Percentiles rank a stretch among this genome's conserved stretches.
phyloP scores from a whole-genome alignment of 2,888 invertebrate genomes.

The Caradrina clavipalpis region DNA sequence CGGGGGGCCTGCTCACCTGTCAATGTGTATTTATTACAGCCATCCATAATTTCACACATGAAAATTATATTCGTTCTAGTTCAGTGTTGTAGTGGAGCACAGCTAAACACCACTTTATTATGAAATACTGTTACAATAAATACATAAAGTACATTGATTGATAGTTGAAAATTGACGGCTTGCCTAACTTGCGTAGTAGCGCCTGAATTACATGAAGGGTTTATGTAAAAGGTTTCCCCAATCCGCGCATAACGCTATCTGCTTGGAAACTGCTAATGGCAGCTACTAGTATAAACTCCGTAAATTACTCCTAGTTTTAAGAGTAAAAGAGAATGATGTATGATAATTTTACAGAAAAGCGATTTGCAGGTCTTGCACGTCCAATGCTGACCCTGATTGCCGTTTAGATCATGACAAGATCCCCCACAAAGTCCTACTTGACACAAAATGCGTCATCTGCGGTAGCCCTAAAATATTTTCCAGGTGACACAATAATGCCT shows the following conservation, averaged over 20 bases:
- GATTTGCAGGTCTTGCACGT: conserved; percentile 9
- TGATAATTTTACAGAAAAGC: background rate
- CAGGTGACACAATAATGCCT: conserved; percentile 42
- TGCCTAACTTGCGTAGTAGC: background rate
- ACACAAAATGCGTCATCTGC: conserved; percentile 18
- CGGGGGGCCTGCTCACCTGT: conserved; percentile 1
- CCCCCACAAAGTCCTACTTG: background rate
- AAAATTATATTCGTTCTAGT: conserved; percentile 15
- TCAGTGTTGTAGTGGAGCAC: conserved; percentile 22
- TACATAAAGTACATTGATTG: conserved; percentile 3
- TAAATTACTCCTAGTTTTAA: background rate
- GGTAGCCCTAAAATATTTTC: conserved; percentile 35
- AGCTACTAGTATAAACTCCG: no score
- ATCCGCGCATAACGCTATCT: no score
- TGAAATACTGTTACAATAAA: conserved; percentile 15
- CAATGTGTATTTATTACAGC: background rate
- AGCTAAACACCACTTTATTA: background rate
- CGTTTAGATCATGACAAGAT: conserved; percentile 25
- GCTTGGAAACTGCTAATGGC: background rate
- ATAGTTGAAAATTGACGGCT: background rate
- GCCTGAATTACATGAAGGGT: background rate
- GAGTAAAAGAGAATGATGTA: background rate
- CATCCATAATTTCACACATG: no score
- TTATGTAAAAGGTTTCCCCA: background rate
- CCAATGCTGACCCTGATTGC: conserved; percentile 21